Evolutionary conservation across 2,797 vertebrate genomes (phyloP).

Genomic region (Liparis tanakae): DNA sequence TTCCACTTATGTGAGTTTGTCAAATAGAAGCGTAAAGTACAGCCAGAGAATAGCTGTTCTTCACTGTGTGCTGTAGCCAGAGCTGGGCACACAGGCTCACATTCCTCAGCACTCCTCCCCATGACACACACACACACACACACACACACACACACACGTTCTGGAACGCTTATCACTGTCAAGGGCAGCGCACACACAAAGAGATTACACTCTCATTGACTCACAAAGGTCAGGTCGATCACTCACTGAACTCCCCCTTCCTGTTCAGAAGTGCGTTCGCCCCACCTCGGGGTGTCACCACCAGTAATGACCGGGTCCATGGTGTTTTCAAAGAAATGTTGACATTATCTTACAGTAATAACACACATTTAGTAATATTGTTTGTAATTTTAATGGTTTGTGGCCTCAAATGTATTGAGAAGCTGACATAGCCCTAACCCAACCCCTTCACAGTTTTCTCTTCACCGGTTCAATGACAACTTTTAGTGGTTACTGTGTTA

Average conservation of each 20-base stretch:
- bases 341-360: neutral
- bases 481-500: neutral
- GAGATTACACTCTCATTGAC: conserved; percentile 49
- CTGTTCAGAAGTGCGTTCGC: conserved; percentile 5
- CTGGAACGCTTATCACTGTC: conserved; percentile 56
- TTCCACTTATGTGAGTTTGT: conserved; percentile 24
- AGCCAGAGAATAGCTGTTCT: neutral
- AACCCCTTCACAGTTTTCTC: conserved; percentile 6
- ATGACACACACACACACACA: conserved; percentile 27
- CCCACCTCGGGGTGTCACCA: neutral
- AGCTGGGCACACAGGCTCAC: conserved; percentile 34
- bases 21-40: neutral
- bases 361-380: neutral
- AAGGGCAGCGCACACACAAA: conserved; percentile 42
- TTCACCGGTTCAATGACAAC: neutral
- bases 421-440: neutral
- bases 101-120: conserved; percentile 69
- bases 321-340: neutral
- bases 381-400: neutral
- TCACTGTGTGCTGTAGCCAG: neutral
- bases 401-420: neutral
- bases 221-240: conserved; percentile 50
- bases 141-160: conserved; percentile 24
- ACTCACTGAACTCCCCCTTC: conserved; percentile 9
- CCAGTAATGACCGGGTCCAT: neutral